Evolutionary conservation across 2,797 vertebrate genomes (phyloP).

Genomic region (Enteromius unitaeniatus): DNA sequence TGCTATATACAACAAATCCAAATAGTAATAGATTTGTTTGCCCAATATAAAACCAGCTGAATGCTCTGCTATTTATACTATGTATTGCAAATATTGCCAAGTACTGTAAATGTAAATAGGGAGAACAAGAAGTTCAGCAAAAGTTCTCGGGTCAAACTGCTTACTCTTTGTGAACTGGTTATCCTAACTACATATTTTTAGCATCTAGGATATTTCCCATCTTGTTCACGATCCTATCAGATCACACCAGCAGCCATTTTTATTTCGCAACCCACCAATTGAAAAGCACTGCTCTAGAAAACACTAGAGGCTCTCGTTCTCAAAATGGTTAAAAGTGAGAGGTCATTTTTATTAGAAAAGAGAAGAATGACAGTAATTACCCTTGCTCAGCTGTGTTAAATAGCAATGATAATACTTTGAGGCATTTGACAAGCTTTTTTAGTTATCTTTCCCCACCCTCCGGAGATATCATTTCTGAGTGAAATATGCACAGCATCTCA

Average conservation of each 20-base stretch:
- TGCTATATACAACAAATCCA: background rate
- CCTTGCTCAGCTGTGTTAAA: constrained; percentile 36
- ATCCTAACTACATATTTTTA: background rate
- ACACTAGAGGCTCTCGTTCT: background rate
- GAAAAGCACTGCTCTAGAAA: constrained; percentile 7
- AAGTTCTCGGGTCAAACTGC: background rate
- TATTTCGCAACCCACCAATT: background rate
- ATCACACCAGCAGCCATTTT: background rate
- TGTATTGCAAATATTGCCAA: background rate
- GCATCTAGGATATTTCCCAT: background rate
- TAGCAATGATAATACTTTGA: constrained; percentile 46
- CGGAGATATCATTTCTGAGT: background rate
- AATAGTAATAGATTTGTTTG: background rate
- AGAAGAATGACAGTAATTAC: constrained; percentile 51
- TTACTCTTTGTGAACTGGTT: background rate
- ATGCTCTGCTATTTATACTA: background rate
- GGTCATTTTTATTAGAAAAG: constrained; percentile 55
- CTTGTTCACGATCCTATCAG: background rate
- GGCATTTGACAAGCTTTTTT: constrained; percentile 33
- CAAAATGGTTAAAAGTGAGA: constrained; percentile 27
- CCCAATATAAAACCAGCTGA: background rate
- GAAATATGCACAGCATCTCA: constrained; percentile 4
- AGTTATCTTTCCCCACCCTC: constrained; percentile 20
- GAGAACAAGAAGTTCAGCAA: background rate
- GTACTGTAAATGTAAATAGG: background rate